These are phyloP conservation scores for Acromyrmex charruanus DNA, from an alignment of 1,140 invertebrate genomes.

Conservation along the genomic window DNA sequence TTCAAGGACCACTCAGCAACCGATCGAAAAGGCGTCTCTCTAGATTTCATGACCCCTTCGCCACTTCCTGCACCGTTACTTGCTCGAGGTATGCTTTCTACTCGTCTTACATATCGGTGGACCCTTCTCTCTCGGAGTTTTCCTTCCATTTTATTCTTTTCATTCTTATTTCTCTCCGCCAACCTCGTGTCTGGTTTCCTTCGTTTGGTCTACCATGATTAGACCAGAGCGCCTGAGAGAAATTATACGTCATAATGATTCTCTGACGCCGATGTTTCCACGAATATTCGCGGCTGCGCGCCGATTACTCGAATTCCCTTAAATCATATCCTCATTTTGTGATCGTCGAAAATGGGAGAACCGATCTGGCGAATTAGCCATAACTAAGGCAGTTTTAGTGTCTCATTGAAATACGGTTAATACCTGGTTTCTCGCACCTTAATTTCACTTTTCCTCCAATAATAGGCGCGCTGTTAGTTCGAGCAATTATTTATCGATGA, in stretches of 20 bases:
- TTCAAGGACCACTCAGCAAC: conserved; percentile 59
- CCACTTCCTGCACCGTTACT: conserved; percentile 46
- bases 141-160: conserved; percentile 57
- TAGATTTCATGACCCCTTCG: conserved; percentile 56
- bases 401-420: conserved; percentile 21
- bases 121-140: conserved; percentile 43
- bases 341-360: background rate
- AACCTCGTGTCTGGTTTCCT: conserved; percentile 29
- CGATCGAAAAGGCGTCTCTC: conserved; percentile 65
- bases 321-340: background rate
- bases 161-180: conserved; percentile 24
- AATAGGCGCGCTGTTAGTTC: conserved; percentile 17
- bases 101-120: conserved; percentile 45
- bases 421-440: conserved; percentile 19
- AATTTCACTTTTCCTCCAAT: conserved; percentile 52
- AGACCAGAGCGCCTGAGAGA: conserved; percentile 9
- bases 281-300: background rate
- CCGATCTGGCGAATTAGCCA: background rate
- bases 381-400: background rate
- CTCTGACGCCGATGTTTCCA: background rate
- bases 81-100: conserved; percentile 46
- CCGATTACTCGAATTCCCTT: conserved; percentile 8
- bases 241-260: conserved; percentile 50
- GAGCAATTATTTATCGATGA: conserved; percentile 54
- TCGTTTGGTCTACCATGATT: conserved; percentile 36